These are phyloP conservation scores for Achlya flavicornis DNA, from an alignment of 2,888 invertebrate genomes.

Conservation along the genomic window DNA sequence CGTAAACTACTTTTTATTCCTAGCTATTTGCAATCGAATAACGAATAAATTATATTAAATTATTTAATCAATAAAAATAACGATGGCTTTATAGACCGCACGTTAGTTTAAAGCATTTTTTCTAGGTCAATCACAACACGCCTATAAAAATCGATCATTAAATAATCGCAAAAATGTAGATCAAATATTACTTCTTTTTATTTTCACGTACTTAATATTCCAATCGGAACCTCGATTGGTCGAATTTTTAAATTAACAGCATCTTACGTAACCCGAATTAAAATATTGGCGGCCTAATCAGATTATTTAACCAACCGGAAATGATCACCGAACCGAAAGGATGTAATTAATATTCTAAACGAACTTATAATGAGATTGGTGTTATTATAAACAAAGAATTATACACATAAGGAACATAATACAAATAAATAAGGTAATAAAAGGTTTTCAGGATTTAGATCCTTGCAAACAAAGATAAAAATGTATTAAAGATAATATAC, in stretches of 20 bases:
- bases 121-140: conserved; percentile 1
- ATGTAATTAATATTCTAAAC: neutral
- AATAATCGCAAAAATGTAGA: neutral
- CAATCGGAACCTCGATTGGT: neutral
- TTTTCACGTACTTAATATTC: conserved; percentile 8
- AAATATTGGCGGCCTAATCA: neutral
- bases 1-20: no score
- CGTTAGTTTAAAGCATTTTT: neutral
- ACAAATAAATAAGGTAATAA: no score
- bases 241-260: neutral
- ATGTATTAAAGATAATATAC: no score
- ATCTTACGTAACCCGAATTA: neutral
- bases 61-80: no score
- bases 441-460: no score
- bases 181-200: neutral
- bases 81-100: neutral
- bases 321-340: neutral
- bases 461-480: no score
- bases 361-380: neutral
- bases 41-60: no score
- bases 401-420: no score
- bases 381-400: neutral
- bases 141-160: conserved; percentile 2
- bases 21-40: no score
- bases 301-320: neutral